These are phyloP conservation scores for Uloborus plumipes DNA, from an alignment of 2,888 invertebrate genomes.

Conservation along the genomic window DNA sequence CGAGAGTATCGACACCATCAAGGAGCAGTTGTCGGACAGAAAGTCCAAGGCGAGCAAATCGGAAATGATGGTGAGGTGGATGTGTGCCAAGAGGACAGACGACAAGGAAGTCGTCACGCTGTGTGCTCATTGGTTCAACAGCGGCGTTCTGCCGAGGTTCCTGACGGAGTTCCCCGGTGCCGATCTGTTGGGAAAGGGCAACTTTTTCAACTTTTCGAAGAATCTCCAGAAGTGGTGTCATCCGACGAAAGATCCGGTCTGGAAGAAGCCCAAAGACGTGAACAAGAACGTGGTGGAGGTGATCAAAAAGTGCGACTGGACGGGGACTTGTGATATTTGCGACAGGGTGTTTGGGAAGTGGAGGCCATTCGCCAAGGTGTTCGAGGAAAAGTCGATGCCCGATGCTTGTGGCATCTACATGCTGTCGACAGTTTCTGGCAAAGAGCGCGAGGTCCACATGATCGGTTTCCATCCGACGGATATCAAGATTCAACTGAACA, in stretches of 20 bases:
- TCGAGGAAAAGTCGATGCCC: slow-evolving; percentile 14
- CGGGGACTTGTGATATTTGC: slow-evolving; percentile 28
- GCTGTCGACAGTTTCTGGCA: slow-evolving; percentile 12
- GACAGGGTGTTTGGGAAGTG: slow-evolving; percentile 19
- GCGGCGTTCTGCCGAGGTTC: slow-evolving; percentile 17
- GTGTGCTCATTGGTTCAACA: slow-evolving; percentile 48
- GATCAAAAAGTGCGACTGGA: slow-evolving; percentile 24
- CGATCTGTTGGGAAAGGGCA: slow-evolving; percentile 12
- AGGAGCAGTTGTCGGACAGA: slow-evolving; percentile 18
- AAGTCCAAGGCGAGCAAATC: slow-evolving; percentile 42
- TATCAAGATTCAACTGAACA: neutral
- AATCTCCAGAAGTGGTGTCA: slow-evolving; percentile 33
- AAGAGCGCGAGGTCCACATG: slow-evolving; percentile 6
- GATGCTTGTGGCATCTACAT: slow-evolving; percentile 10
- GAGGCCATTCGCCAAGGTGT: slow-evolving; percentile 14
- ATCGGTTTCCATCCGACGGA: slow-evolving; percentile 4
- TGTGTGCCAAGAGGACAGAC: slow-evolving; percentile 17
- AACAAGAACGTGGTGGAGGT: slow-evolving; percentile 14
- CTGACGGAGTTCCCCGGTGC: slow-evolving; percentile 9
- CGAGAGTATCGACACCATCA: slow-evolving; percentile 2
- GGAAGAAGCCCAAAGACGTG: slow-evolving; percentile 27
- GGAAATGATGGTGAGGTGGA: slow-evolving; percentile 18
- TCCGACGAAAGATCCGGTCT: slow-evolving; percentile 27
- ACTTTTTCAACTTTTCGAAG: slow-evolving; percentile 16
- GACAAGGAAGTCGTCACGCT: slow-evolving; percentile 34